Evolutionary conservation across 2,113 vertebrate genomes (phyloP), one percentile per base, ranked within the genome.

Genomic region (Rhynchomys soricoides): DNA sequence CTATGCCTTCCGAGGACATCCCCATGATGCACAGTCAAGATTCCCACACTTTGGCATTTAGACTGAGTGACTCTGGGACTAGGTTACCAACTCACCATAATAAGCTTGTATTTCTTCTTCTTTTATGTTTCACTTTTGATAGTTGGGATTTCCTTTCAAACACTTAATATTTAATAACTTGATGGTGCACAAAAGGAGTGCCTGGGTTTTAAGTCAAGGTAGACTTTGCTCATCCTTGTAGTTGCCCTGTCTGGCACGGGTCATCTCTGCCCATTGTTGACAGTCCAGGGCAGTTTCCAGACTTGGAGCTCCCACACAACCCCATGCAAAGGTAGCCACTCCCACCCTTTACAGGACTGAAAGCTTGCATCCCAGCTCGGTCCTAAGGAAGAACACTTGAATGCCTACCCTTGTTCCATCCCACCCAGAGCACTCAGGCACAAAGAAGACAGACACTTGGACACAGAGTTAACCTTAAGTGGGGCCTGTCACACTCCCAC

Each of bases 81-180:
- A 22, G 43, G 45, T 71, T 19, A 24, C 86, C 71, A 86, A 16
- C 12, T 85, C 71, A 6, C 24, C 40, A 0, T 12, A 73, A 1
- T 15, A 74, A 52, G 13, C 71, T 48, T 37, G 59, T 71, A 45
- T 22, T 12, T 24, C 48, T 10, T 8, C 12, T 50, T 31, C 15
- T 17, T 16, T 37, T 52, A 45, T 31, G 34, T 52, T 95, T 86
- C 88, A 48, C 45, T 93, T 94, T 81, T 92, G 85, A 86, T 50
- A 79, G 48, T 70, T 75, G 93, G n/a, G 43, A n/a, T 79, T 90
- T 77, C 73, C 83, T 96, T 79, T 59, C 15, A 59, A 89, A 79
- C 11, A 66, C 24, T 50, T 91, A 16, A 64, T 59, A 45, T 86
- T 66, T 50, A 45, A 45, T 21, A 34, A 64, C 70, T 89, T 74